These are phyloP conservation scores for Hydrozoanthus gracilis DNA, from an alignment of 92 coral and sea anemone species.

Conservation along the genomic window DNA sequence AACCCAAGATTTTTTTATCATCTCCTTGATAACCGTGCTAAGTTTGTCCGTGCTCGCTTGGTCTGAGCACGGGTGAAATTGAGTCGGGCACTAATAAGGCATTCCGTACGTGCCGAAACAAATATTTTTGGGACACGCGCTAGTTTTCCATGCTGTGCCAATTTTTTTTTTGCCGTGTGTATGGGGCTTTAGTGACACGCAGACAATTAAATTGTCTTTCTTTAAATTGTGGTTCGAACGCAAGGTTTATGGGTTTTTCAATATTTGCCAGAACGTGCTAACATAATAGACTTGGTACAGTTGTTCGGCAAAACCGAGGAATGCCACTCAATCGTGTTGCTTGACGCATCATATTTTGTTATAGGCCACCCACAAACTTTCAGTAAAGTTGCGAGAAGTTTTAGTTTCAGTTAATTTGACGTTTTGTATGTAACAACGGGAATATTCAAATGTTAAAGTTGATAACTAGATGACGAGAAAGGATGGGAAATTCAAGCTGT, in stretches of 20 bases:
- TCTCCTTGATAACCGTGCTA: background rate
- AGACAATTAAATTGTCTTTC: background rate
- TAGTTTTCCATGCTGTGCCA: background rate
- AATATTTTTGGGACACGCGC: background rate
- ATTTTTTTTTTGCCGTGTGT: background rate
- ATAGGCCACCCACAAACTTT: no score
- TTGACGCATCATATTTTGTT: no score
- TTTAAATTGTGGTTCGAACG: background rate
- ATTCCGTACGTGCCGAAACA: background rate
- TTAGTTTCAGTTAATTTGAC: no score
- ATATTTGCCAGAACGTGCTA: background rate
- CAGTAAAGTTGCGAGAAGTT: no score
- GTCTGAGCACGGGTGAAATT: background rate
- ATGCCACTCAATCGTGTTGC: background rate
- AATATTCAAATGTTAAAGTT: no score
- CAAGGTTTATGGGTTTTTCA: background rate
- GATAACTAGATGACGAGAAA: no score
- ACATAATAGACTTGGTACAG: background rate
- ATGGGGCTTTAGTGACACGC: background rate
- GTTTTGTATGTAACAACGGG: no score
- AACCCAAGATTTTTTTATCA: background rate
- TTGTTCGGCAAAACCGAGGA: constrained; percentile 20
- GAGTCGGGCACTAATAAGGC: no score
- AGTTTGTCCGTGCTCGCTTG: background rate
- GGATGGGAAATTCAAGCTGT: no score